A percentile compares a stretch with the other conserved stretches of the same genome.
These are phyloP conservation scores for Scolanthus callimorphus DNA, from an alignment of 92 coral and sea anemone genomes.

Conservation along the genomic window DNA sequence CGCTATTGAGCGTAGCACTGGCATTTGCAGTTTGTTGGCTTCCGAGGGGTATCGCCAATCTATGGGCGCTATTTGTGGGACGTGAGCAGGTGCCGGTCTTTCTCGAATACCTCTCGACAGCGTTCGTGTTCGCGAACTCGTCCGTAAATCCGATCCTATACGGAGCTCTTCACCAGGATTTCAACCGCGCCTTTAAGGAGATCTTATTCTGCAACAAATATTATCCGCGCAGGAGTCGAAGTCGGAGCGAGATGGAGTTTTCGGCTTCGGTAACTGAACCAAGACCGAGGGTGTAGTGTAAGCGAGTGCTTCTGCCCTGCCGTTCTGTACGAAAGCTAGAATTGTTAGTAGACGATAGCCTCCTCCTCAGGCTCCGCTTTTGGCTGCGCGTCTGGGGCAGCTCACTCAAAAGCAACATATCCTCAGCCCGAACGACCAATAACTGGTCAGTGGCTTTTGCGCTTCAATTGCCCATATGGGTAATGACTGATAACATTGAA, in stretches of 20 bases:
- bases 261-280: constrained; percentile 2
- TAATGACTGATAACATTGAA: too few relatives aligned
- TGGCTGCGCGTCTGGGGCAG: too few relatives aligned
- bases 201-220: constrained; percentile 50
- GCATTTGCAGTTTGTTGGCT: constrained; percentile 95
- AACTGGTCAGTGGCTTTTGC: too few relatives aligned
- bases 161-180: constrained; percentile 89
- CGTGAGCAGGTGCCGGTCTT: constrained; percentile 88
- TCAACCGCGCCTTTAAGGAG: constrained; percentile 69
- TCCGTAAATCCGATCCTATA: constrained; percentile 89
- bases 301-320: too few relatives aligned
- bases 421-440: too few relatives aligned
- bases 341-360: too few relatives aligned
- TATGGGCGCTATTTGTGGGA: constrained; percentile 79
- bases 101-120: constrained; percentile 85
- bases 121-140: constrained; percentile 80
- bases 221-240: not conserved
- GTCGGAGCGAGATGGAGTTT: constrained; percentile 17
- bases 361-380: too few relatives aligned
- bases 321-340: too few relatives aligned
- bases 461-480: too few relatives aligned
- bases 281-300: not conserved
- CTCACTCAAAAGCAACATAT: too few relatives aligned
- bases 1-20: constrained; percentile 75
- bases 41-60: constrained; percentile 92